Percentiles rank a stretch among this genome's conserved stretches.
Conservation (phyloP, 2,888 invertebrate species). For the Phyto melanocephala region DNA sequence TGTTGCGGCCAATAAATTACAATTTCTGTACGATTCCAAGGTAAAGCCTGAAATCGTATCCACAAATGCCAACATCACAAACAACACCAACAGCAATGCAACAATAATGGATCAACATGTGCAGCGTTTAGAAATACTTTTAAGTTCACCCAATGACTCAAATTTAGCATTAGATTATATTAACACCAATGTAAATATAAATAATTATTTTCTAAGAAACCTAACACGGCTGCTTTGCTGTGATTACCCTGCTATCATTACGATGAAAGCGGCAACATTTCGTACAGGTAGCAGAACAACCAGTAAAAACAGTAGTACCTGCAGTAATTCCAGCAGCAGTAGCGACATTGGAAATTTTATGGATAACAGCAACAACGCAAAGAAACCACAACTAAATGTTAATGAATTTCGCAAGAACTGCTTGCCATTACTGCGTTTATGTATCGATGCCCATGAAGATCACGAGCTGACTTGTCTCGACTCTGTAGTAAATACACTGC, state of each 20-base stretch:
- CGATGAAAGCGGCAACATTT: constrained; percentile 24
- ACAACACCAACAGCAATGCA: neutral
- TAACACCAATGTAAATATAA: constrained; percentile 76
- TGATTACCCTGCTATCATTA: constrained; percentile 74
- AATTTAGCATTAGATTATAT: constrained; percentile 77
- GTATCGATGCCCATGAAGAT: constrained; percentile 73
- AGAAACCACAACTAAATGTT: constrained; percentile 58
- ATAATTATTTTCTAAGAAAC: constrained; percentile 72
- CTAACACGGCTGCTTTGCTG: constrained; percentile 76
- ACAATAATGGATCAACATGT: constrained; percentile 69
- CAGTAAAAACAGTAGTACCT: constrained; percentile 49
- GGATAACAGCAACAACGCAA: constrained; percentile 28
- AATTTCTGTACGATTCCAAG: constrained; percentile 71
- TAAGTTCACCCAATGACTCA: constrained; percentile 69
- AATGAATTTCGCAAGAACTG: constrained; percentile 71
- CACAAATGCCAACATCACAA: constrained; percentile 23
- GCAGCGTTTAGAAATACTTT: constrained; percentile 72
- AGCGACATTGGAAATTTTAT: neutral
- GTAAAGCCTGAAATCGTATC: constrained; percentile 49
- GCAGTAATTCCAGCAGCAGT: constrained; percentile 31
- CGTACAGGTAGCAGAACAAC: constrained; percentile 12
- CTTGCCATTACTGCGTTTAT: constrained; percentile 72
- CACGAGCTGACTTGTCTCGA: constrained; percentile 74
- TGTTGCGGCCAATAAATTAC: constrained; percentile 69
- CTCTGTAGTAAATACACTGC: constrained; percentile 71